phyloP scores from a whole-genome alignment of 2,888 invertebrate genomes.

The Sicus ferrugineus region DNA sequence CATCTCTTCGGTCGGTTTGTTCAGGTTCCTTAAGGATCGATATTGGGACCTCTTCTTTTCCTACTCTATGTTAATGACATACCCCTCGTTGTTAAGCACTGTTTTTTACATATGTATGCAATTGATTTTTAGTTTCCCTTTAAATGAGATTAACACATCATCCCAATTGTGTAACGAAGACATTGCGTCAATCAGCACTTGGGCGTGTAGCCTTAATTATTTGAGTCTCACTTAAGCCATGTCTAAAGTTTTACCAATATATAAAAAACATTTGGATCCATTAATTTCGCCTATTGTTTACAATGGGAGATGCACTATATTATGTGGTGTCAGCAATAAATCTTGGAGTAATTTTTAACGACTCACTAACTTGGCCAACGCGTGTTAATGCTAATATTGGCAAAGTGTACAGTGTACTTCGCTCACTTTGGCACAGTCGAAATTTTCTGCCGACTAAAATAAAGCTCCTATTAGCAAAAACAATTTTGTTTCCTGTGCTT shows the following conservation, averaged over 20 bases:
- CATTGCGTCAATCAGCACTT: neutral
- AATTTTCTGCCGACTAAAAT: neutral
- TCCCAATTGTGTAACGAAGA: neutral
- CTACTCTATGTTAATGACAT: neutral
- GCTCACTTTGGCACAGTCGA: neutral
- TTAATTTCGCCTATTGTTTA: neutral
- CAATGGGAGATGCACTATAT: neutral
- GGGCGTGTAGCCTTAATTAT: neutral
- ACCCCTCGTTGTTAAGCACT: neutral
- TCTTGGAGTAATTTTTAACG: neutral
- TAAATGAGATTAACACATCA: neutral
- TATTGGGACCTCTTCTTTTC: constrained; percentile 14
- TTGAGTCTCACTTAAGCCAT: neutral
- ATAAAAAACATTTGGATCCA: neutral
- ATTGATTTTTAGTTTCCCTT: neutral
- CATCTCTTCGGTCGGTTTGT: neutral
- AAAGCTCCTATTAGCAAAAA: neutral
- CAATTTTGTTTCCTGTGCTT: neutral
- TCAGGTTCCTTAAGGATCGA: constrained; percentile 13
- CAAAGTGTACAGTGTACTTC: neutral
- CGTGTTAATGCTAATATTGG: neutral
- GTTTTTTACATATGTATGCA: constrained; percentile 18
- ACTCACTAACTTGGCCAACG: neutral
- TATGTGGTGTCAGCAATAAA: neutral
- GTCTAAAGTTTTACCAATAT: neutral